Percentiles rank a stretch among this genome's conserved stretches.
Conservation (phyloP, 2,797 vertebrate species). For the Tinamus major region DNA sequence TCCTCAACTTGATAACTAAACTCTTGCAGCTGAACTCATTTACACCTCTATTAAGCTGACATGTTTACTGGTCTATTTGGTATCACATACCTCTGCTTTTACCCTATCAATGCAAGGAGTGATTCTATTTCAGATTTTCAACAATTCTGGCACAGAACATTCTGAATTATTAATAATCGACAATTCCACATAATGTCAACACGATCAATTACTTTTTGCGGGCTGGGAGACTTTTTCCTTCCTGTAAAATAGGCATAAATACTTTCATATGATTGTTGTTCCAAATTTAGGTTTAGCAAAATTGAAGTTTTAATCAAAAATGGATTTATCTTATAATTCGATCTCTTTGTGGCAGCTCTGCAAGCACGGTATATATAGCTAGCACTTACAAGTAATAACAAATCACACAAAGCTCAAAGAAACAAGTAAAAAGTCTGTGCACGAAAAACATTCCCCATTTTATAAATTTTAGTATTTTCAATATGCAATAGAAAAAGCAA, state of each 20-base stretch:
- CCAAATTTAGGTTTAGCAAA: not conserved
- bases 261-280: slow-evolving; percentile 7
- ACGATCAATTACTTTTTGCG: slow-evolving; percentile 16
- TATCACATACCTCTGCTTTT: not conserved
- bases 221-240: not conserved
- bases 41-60: not conserved
- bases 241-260: slow-evolving; percentile 14
- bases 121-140: slow-evolving; percentile 31
- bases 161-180: not conserved
- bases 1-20: not conserved
- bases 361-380: not conserved
- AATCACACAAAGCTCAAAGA: not conserved
- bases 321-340: not conserved
- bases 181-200: not conserved
- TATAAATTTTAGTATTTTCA: not conserved
- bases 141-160: not conserved
- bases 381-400: not conserved
- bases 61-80: not conserved
- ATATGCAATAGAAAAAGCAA: not conserved
- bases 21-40: not conserved
- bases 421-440: not conserved
- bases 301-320: not conserved
- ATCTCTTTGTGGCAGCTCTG: not conserved
- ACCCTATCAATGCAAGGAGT: not conserved
- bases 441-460: not conserved